These are phyloP conservation scores for Isaurus tuberculatus DNA, from an alignment of 92 coral and sea anemone genomes.

Conservation along the genomic window DNA sequence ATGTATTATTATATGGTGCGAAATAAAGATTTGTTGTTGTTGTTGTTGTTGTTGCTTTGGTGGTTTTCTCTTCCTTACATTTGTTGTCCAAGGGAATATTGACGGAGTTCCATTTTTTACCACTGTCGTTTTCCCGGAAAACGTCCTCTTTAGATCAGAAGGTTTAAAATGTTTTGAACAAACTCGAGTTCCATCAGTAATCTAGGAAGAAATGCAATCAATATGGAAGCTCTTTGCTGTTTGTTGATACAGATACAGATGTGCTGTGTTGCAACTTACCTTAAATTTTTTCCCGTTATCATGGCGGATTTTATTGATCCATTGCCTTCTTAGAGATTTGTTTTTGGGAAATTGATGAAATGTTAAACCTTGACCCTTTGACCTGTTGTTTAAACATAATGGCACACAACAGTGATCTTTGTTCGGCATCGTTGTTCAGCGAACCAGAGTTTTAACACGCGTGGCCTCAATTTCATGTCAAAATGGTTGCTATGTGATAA, in stretches of 20 bases:
- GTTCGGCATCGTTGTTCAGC: not conserved
- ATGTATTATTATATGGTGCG: too few species aligned
- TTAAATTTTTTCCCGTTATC: constrained; percentile 60
- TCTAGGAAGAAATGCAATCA: not conserved
- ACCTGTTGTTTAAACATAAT: not conserved
- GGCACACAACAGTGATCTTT: constrained; percentile 19
- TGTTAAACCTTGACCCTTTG: not conserved
- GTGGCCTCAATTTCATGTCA: not conserved
- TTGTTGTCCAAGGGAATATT: not conserved
- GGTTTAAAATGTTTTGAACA: not conserved
- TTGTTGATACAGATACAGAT: not conserved
- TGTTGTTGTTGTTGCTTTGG: too few species aligned
- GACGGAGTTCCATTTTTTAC: not conserved
- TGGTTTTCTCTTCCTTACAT: not conserved
- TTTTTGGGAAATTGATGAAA: constrained; percentile 57
- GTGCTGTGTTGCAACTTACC: not conserved
- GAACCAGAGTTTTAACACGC: not conserved
- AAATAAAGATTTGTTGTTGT: too few species aligned
- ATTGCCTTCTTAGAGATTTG: constrained; percentile 49
- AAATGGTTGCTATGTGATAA: not conserved
- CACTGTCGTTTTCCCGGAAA: not conserved
- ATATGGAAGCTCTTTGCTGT: not conserved
- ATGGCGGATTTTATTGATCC: constrained; percentile 65
- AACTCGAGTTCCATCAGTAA: not conserved
- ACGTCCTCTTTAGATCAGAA: not conserved